phyloP scores from a whole-genome alignment of 2,797 vertebrate genomes.

The Mionectes olivaceus region DNA sequence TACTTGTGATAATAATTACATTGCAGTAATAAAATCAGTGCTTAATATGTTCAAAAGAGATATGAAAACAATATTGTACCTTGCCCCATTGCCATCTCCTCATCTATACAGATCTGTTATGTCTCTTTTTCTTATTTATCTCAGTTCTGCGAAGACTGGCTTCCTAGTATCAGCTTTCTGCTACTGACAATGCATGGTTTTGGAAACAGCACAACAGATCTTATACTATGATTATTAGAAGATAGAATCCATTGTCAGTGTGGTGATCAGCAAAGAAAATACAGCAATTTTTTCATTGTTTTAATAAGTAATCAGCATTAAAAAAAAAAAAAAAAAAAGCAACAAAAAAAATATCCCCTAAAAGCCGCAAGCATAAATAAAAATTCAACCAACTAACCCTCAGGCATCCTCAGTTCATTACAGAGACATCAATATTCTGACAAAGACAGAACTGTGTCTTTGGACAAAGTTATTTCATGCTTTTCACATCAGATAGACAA shows the following conservation, averaged over 20 bases:
- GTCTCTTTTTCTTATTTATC: constrained; percentile 4
- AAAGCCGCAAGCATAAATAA: not conserved
- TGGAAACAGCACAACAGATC: not conserved
- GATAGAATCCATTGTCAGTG: not conserved
- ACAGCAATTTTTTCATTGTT: not conserved
- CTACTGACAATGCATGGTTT: not conserved
- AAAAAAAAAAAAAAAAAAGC: not conserved
- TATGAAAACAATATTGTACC: constrained; percentile 29
- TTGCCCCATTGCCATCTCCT: not conserved
- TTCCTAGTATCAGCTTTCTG: not conserved
- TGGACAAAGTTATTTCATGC: constrained; percentile 32
- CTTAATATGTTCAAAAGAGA: constrained; percentile 61
- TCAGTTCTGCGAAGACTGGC: not conserved
- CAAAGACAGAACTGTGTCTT: not conserved
- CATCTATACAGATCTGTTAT: not conserved
- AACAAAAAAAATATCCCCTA: not conserved
- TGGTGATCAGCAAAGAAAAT: not conserved
- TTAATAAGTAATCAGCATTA: not conserved
- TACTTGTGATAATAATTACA: constrained; percentile 78
- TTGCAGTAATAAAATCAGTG: constrained; percentile 59
- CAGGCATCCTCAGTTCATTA: not conserved
- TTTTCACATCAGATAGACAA: not conserved
- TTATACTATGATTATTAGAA: not conserved
- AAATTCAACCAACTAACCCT: not conserved
- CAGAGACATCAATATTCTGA: not conserved